These are phyloP conservation scores for Callospermophilus lateralis DNA, from an alignment of 2,113 vertebrate species.

Conservation along the genomic window DNA sequence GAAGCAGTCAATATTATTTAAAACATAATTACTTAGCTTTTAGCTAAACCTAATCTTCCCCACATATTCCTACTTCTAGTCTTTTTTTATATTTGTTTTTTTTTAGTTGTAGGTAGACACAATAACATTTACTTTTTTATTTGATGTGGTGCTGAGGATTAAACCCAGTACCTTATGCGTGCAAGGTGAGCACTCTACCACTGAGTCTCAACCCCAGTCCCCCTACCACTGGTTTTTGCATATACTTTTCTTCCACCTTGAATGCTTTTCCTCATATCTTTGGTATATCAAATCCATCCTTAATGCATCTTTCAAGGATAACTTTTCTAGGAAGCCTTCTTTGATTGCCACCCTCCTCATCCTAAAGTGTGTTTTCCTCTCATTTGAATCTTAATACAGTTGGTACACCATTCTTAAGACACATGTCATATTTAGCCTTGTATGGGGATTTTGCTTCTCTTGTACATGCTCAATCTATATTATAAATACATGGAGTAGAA, in stretches of 20 bases:
- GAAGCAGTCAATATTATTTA: neutral
- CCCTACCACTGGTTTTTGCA: neutral
- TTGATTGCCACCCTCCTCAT: neutral
- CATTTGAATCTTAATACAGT: neutral
- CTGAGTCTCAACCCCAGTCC: too few species aligned
- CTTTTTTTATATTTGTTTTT: neutral
- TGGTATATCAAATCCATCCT: neutral
- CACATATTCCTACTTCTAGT: neutral
- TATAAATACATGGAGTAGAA: neutral
- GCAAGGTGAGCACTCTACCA: too few species aligned
- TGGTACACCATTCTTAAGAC: neutral
- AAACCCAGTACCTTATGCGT: too few species aligned
- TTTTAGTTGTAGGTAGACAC: too few species aligned
- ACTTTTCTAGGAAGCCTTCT: neutral
- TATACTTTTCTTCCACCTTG: neutral
- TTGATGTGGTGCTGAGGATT: too few species aligned
- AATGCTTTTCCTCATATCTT: neutral
- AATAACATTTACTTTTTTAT: too few species aligned
- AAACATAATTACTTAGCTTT: neutral
- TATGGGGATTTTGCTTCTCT: neutral
- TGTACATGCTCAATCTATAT: neutral
- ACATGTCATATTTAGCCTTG: neutral
- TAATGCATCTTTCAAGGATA: neutral
- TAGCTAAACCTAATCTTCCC: neutral
- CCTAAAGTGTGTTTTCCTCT: neutral